Base-by-base conservation (phyloP, 2,888 invertebrate genomes). In the Girardia tigrina region DNA sequence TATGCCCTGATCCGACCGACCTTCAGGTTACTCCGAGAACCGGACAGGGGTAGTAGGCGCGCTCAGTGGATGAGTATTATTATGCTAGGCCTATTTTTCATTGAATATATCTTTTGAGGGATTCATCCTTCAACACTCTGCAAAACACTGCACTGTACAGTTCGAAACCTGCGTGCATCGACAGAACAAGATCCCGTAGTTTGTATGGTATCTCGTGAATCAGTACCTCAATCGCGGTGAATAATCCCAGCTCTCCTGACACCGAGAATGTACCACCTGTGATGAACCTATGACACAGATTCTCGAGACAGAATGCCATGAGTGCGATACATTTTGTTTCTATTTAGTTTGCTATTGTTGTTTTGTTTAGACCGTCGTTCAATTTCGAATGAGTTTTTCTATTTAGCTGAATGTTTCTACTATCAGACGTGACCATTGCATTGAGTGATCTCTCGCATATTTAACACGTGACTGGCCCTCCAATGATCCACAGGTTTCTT, bases 131-230 rank as follows among this genome's bases (percentile, higher is more conserved):
- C n/a, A n/a, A n/a, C n/a, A 56, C 56, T 16, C 23, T n/a, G n/a
- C 56, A 56, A n/a, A 56, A 56, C n/a, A 56, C 56, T 56, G 56
- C 23, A n/a, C 23, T n/a, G n/a, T 56, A 56, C 20, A 56, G n/a
- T 20, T 56, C 56, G n/a, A 56, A 56, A 20, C 56, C 56, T 56
- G 56, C n/a, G 56, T 56, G 56, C 8, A 56, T 56, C 23, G 23
- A 56, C 4, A 56, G n/a, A n/a, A 56, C 56, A n/a, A 56, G 23
- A 56, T 56, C 56, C n/a, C 56, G n/a, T 16, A 56, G 23, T 56
- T 56, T 23, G n/a, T 56, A 56, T 4, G 56, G 56, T 8, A 56
- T 56, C 23, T 56, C 56, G 23, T 56, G 56, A 56, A 56, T 56
- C n/a, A 56, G 56, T 20, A 56, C 56, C n/a, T 23, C n/a, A 23